phyloP scores from a whole-genome alignment of 2,888 invertebrate genomes.

The Conistra vaccinii region DNA sequence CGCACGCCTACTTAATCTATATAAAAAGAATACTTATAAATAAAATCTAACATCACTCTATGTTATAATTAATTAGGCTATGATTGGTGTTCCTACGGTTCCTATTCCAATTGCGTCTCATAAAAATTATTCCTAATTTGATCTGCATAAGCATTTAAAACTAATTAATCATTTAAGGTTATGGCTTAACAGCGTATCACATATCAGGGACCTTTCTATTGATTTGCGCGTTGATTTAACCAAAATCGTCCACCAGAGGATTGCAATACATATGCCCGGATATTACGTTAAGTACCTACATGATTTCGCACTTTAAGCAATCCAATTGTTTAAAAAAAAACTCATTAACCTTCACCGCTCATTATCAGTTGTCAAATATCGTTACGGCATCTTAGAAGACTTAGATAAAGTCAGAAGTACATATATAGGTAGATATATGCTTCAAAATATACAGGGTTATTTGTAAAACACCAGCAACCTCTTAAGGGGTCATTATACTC shows the following conservation, averaged over 20 bases:
- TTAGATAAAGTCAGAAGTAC: background rate
- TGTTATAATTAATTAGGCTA: slow-evolving; percentile 88
- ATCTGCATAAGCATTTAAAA: slow-evolving; percentile 79
- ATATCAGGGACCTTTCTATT: slow-evolving; percentile 58
- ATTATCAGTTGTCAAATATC: slow-evolving; percentile 5
- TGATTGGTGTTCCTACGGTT: slow-evolving; percentile 89
- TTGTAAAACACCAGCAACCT: no score
- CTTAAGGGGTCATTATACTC: no score
- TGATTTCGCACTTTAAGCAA: slow-evolving; percentile 10
- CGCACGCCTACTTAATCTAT: slow-evolving; percentile 76
- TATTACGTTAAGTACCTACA: slow-evolving; percentile 13
- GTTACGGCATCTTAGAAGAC: background rate
- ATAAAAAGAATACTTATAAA: slow-evolving; percentile 85
- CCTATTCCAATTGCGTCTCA: slow-evolving; percentile 76
- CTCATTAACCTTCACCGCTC: slow-evolving; percentile 43
- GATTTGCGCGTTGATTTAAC: slow-evolving; percentile 57
- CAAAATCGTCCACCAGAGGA: background rate
- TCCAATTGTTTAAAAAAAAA: slow-evolving; percentile 26
- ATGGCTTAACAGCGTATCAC: slow-evolving; percentile 80
- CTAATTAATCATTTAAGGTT: slow-evolving; percentile 72
- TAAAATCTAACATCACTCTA: slow-evolving; percentile 88
- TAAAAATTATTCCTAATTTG: slow-evolving; percentile 70
- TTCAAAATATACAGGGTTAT: background rate
- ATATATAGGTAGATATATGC: background rate
- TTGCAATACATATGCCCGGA: slow-evolving; percentile 2